These are phyloP conservation scores for Diplodus sargus DNA, from an alignment of 2,797 vertebrate genomes.

Conservation along the genomic window DNA sequence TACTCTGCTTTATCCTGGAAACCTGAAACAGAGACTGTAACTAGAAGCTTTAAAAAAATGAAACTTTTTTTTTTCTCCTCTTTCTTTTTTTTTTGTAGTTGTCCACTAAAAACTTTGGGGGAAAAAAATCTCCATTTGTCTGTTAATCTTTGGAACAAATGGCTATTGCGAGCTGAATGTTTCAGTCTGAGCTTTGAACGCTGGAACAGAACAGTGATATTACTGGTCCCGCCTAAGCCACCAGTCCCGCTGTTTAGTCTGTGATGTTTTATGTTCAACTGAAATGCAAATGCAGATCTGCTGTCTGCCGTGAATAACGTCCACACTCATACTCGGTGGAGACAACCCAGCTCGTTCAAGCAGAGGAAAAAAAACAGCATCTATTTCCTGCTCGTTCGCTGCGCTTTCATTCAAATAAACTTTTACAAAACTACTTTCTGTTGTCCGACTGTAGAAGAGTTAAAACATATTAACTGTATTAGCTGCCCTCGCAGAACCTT, in stretches of 20 bases:
- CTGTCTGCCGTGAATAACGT: background rate
- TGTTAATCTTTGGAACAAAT: background rate
- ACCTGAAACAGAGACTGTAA: constrained; percentile 2
- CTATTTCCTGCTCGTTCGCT: background rate
- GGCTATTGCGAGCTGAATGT: background rate
- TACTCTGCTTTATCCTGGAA: constrained; percentile 35
- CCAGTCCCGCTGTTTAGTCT: background rate
- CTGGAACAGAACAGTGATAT: background rate
- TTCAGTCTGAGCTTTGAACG: background rate
- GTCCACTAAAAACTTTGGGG: no score
- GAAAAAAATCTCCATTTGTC: background rate
- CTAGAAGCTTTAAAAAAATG: background rate
- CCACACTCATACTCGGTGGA: background rate
- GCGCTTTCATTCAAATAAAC: background rate
- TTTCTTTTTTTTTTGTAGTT: no score
- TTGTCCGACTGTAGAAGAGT: background rate
- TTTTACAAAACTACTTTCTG: background rate
- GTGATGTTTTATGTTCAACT: background rate
- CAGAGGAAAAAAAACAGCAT: constrained; percentile 1
- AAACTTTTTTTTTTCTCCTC: background rate
- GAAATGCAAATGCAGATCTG: constrained; percentile 11
- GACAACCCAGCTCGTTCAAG: background rate
- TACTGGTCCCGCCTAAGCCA: background rate
- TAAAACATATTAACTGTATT: background rate
- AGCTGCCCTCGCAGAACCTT: background rate